Percentiles rank a stretch among this genome's conserved stretches.
Evolutionary conservation across 1,140 invertebrate genomes (phyloP).

Genomic region (Doryteuthis pealeii): DNA sequence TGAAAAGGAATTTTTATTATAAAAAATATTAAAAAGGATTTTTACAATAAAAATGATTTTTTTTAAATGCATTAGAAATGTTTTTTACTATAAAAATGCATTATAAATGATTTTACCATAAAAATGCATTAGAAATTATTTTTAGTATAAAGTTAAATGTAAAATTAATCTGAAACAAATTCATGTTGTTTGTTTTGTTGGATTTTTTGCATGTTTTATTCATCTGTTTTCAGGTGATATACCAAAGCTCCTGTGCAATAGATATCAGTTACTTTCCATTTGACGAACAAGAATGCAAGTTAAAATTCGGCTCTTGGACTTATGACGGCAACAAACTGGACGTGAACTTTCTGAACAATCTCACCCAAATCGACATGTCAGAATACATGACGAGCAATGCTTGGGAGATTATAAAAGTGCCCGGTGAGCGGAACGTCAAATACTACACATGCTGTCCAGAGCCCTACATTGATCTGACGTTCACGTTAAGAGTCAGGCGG

Average conservation of each 20-base stretch:
- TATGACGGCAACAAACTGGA: slow-evolving; percentile 56
- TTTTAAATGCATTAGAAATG: no score
- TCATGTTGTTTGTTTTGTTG: no score
- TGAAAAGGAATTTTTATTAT: no score
- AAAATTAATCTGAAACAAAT: no score
- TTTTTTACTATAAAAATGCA: no score
- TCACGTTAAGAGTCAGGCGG: slow-evolving; percentile 46
- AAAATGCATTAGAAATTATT: no score
- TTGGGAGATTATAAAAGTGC: slow-evolving; percentile 51
- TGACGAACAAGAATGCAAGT: slow-evolving; percentile 55
- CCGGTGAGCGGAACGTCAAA: slow-evolving; percentile 39
- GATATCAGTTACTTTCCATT: slow-evolving; percentile 66
- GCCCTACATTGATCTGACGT: slow-evolving; percentile 54
- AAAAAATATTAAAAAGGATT: no score
- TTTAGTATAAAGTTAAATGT: no score
- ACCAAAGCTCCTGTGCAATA: slow-evolving; percentile 87
- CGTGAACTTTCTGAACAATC: slow-evolving; percentile 34
- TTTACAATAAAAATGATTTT: no score
- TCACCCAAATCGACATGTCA: slow-evolving; percentile 39
- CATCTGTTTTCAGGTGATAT: slow-evolving; percentile 77
- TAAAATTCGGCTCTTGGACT: slow-evolving; percentile 61
- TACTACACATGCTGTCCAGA: slow-evolving; percentile 57
- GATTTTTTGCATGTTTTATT: no score
- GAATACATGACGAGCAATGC: slow-evolving; percentile 58
- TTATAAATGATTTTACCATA: no score